Evolutionary conservation across 2,797 vertebrate genomes (phyloP), one percentile per base, ranked within the genome.

Genomic region (Cossypha polioptera): DNA sequence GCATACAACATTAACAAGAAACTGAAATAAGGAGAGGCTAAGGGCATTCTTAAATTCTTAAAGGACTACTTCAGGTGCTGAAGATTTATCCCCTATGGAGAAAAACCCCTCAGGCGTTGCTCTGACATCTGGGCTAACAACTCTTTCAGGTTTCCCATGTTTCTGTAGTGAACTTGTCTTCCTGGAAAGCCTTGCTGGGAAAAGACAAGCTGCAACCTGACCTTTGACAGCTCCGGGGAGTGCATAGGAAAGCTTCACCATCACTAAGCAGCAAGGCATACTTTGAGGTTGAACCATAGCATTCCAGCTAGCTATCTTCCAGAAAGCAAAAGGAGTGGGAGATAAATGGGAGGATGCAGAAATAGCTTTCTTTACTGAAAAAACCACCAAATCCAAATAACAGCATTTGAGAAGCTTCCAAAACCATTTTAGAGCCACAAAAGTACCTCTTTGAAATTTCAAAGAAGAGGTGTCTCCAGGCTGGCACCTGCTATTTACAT

Each of bases 391-490:
- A 35, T 48, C 36, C 18, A 43, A 55, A 65, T 47, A 71, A 50
- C 15, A 59, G 29, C 54, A 69, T 75, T 79, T 66, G 53, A 71
- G 57, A 92, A 91, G 35, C 22, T 87, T 90, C 71, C 26, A 40
- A 92, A 87, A 53, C 11, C 17, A 35, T 29, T 81, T 81, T 51
- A 85, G 10, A 89, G 21, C 17, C 63, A 79, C 25, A 29, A 61
- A 88, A 93, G 29, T 26, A 61, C 13, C 13, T 85, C 57, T 90
- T 61, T 87, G 74, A 85, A 83, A 94, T 95, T 82, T 95, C 81
- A 80, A 90, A 93, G 48, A 24, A 90, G 63, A 74, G 14, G 42
- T 67, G 77, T 90, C 74, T 94, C 47, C 48, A 80, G 65, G 67
- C 65, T 85, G 53, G 20, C 87, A 92, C 14, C 38, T 86, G 67